Base-by-base conservation (phyloP, 1,140 invertebrate genomes). In the Tetragnatha versicolor region DNA sequence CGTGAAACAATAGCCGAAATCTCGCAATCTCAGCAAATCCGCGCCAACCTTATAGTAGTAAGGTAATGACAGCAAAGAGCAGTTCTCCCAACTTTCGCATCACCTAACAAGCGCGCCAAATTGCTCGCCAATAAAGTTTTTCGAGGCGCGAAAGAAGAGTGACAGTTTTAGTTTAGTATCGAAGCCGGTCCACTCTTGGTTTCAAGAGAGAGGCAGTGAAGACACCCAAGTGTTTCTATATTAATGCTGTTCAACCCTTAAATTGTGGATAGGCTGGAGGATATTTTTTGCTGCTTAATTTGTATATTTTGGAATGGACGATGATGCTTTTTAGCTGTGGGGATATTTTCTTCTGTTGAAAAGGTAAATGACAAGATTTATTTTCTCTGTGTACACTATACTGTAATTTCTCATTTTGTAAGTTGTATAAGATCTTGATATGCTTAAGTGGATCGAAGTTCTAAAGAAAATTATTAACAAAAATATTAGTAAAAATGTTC, bases 191-290 rank as follows among this genome's bases (percentile, higher is more conserved):
- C 55, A 58, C 55, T n/a, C n/a, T 58, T 58, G 27, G 35, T n/a
- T 20, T 31, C n/a, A n/a, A n/a, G 35, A 58, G 55, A 58, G 55
- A 31, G 31, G 55, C 55, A 58, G 14, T n/a, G 55, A n/a, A 33
- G 31, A 33, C 55, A n/a, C n/a, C n/a, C n/a, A 35, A 58, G 55
- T 58, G 55, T 58, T 58, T 31, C 55, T n/a, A 58, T 58, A 58
- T 58, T 20, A 33, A 58, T 31, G 31, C 55, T n/a, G 55, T 33
- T 58, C 14, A 31, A 58, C 55, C 55, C 29, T 33, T 33, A 14
- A 58, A 33, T n/a, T n/a, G n/a, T 20, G 29, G 55, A 58, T 17
- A 58, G 12, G 29, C 2, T 17, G 7, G 20, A 58, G 55, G 55
- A 58, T 58, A 33, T 33, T 58, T 51, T 22, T 51, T 1, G 25